phyloP scores from a whole-genome alignment of 2,113 vertebrate genomes.

The Tichodroma muraria region DNA sequence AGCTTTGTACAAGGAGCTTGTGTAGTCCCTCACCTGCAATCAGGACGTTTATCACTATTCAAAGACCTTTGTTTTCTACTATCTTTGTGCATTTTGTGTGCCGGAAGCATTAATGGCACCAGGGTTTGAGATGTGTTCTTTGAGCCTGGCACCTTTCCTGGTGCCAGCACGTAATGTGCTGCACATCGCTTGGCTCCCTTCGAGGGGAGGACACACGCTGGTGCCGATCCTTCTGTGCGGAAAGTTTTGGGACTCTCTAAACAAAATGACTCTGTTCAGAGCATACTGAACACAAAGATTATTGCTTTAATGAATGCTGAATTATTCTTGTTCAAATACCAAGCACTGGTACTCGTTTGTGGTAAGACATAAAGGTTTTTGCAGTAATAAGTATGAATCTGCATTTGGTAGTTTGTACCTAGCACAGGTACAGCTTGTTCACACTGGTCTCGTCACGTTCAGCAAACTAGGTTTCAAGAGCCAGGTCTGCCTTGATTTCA shows the following conservation, averaged over 20 bases:
- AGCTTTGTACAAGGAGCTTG: neutral
- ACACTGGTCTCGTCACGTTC: neutral
- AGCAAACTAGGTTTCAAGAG: neutral
- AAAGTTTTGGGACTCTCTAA: neutral
- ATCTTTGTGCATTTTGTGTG: neutral
- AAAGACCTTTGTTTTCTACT: neutral
- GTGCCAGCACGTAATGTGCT: neutral
- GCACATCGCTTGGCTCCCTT: neutral
- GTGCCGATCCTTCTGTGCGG: rapidly evolving
- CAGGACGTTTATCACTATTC: neutral
- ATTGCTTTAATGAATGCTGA: neutral
- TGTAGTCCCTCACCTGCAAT: neutral
- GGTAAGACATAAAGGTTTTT: neutral
- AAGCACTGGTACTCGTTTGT: neutral
- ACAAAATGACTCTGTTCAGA: neutral
- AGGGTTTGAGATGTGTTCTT: neutral
- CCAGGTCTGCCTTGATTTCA: neutral
- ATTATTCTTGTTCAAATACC: neutral
- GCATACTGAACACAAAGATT: neutral
- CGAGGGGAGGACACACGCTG: neutral
- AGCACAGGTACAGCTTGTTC: neutral
- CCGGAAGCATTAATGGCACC: neutral
- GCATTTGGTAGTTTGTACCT: neutral
- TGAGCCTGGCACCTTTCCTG: neutral
- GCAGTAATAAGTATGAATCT: neutral